Evolutionary conservation across 2,113 vertebrate species (phyloP).

Genomic region (Phocoena phocoena): DNA sequence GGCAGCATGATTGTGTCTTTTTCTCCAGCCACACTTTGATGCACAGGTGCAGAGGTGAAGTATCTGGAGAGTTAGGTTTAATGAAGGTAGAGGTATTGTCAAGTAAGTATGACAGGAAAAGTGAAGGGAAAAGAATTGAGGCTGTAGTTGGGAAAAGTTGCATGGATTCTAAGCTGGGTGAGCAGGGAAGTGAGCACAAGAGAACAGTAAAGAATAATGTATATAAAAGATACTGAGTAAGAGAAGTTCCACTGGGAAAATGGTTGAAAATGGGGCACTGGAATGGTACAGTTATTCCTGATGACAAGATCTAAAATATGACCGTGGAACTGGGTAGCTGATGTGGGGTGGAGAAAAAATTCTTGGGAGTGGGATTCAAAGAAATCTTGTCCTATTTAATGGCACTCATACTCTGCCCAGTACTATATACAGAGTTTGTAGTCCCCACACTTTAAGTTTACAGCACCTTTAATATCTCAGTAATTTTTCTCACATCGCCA

Average conservation of each 20-base stretch:
- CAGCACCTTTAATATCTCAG: background rate
- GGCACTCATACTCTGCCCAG: background rate
- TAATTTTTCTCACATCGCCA: background rate
- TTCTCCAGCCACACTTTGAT: background rate
- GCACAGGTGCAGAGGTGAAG: background rate
- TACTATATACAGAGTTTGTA: background rate
- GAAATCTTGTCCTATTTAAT: background rate
- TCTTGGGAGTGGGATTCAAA: background rate
- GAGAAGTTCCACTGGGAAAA: background rate
- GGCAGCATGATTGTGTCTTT: background rate
- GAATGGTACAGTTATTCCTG: background rate
- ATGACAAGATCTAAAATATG: background rate
- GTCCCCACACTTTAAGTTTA: background rate
- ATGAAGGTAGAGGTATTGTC: background rate
- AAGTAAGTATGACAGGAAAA: background rate
- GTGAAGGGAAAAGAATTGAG: background rate
- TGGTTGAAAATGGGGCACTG: background rate
- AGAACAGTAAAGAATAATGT: background rate
- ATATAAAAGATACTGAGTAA: background rate
- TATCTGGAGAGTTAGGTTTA: background rate
- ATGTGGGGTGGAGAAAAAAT: background rate
- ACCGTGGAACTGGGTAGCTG: background rate
- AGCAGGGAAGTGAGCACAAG: background rate
- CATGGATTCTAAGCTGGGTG: background rate
- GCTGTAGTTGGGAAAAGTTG: background rate